phyloP scores from a whole-genome alignment of 2,888 invertebrate genomes.

The Agonum fuliginosum region DNA sequence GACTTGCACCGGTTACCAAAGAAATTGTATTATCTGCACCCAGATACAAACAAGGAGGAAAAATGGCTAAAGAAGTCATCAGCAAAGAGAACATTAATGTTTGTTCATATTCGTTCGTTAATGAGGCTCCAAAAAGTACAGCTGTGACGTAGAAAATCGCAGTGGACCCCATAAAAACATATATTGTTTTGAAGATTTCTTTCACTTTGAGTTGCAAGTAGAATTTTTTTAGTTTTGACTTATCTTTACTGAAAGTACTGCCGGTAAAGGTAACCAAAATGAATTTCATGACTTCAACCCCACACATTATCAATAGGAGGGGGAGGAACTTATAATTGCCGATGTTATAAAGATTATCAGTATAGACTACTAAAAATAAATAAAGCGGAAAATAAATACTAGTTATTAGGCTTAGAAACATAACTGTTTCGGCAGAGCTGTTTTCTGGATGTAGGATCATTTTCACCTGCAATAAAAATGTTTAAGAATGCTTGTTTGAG shows the following conservation, averaged over 20 bases:
- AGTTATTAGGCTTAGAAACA: slow-evolving; percentile 76
- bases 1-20: slow-evolving; percentile 75
- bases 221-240: slow-evolving; percentile 69
- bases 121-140: slow-evolving; percentile 82
- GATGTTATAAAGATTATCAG: slow-evolving; percentile 77
- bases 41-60: slow-evolving; percentile 78
- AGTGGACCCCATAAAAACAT: slow-evolving; percentile 73
- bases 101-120: slow-evolving; percentile 79
- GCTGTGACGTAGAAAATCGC: slow-evolving; percentile 77
- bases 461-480: slow-evolving; percentile 9
- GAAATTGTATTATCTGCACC: slow-evolving; percentile 77
- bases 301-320: slow-evolving; percentile 69
- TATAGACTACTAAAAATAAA: slow-evolving; percentile 76
- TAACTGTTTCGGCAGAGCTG: slow-evolving; percentile 61
- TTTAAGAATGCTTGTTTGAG: background rate
- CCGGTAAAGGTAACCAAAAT: slow-evolving; percentile 67
- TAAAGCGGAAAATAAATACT: slow-evolving; percentile 79
- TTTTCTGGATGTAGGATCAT: slow-evolving; percentile 44
- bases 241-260: slow-evolving; percentile 60
- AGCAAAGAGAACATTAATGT: slow-evolving; percentile 81
- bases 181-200: slow-evolving; percentile 74
- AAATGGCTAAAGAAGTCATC: slow-evolving; percentile 78
- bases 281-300: slow-evolving; percentile 76
- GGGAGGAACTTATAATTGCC: slow-evolving; percentile 75
- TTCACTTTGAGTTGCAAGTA: slow-evolving; percentile 72